Conservation (phyloP, 2,888 invertebrate genomes). For the Orthonevra nobilis region DNA sequence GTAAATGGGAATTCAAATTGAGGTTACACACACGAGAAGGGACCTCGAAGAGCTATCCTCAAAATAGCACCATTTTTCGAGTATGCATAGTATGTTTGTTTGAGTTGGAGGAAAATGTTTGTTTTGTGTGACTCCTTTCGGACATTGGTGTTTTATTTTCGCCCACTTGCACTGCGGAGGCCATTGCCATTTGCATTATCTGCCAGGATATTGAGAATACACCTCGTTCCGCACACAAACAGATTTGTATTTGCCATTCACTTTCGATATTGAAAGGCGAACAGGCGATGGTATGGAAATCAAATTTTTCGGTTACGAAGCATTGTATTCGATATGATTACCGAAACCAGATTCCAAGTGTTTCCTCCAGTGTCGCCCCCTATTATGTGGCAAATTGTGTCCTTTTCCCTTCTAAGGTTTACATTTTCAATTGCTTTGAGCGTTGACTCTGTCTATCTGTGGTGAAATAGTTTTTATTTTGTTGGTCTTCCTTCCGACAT, state of each 20-base stretch:
- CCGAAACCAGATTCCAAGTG: constrained; percentile 50
- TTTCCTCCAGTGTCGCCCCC: neutral
- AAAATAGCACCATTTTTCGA: constrained; percentile 47
- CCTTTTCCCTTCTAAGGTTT: constrained; percentile 13
- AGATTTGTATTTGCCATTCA: no score
- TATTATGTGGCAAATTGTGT: constrained; percentile 2
- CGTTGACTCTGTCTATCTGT: constrained; percentile 20
- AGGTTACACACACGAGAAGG: constrained; percentile 63
- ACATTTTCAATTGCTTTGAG: constrained; percentile 50
- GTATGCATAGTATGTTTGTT: constrained; percentile 35
- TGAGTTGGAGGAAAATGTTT: neutral
- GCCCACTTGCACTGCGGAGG: constrained; percentile 52
- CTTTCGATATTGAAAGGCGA: no score
- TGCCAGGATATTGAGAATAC: constrained; percentile 56
- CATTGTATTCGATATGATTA: constrained; percentile 66
- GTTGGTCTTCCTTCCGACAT: neutral
- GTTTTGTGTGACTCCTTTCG: no score
- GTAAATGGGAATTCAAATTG: constrained; percentile 65
- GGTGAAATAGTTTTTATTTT: constrained; percentile 1
- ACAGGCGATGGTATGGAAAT: constrained; percentile 50
- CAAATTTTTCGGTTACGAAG: constrained; percentile 58
- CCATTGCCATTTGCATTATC: constrained; percentile 61
- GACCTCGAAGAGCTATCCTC: constrained; percentile 43
- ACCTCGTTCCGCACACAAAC: neutral
- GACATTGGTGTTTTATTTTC: constrained; percentile 37